Conservation (phyloP, 2,888 invertebrate species). For the Myopa testacea region DNA sequence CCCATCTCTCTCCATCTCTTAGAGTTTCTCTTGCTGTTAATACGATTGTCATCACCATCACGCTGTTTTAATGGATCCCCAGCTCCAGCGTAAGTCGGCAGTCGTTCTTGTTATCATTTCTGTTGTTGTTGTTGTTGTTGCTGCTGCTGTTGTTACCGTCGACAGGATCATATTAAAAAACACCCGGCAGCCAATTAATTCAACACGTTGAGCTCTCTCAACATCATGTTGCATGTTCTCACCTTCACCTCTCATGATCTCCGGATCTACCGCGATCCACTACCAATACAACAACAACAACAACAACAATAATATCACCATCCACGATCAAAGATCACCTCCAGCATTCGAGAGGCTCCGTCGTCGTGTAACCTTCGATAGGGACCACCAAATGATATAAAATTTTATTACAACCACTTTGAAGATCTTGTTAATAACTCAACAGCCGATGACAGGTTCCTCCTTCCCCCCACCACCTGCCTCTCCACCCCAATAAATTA, state of each 20-base stretch:
- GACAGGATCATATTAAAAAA: conserved; percentile 34
- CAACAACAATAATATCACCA: too few species aligned
- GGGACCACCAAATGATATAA: too few species aligned
- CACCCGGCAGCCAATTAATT: conserved; percentile 28
- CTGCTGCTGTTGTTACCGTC: not conserved
- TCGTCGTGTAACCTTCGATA: too few species aligned
- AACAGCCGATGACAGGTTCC: too few species aligned
- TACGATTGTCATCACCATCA: conserved; percentile 13
- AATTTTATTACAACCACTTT: too few species aligned
- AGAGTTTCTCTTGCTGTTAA: not conserved
- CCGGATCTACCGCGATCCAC: not conserved
- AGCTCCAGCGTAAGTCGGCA: not conserved
- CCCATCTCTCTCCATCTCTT: too few species aligned
- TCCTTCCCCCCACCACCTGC: too few species aligned
- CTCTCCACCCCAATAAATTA: too few species aligned
- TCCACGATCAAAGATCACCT: too few species aligned
- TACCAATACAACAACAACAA: not conserved
- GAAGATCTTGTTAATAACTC: too few species aligned
- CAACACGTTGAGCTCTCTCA: conserved; percentile 17
- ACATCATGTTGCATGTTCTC: not conserved
- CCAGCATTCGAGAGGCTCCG: too few species aligned
- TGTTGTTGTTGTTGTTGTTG: conserved; percentile 1
- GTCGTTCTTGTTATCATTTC: not conserved
- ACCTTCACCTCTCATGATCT: not conserved
- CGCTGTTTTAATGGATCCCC: not conserved